Evolutionary conservation across 92 coral and sea anemone genomes (phyloP).

Genomic region (Heteractis magnifica): DNA sequence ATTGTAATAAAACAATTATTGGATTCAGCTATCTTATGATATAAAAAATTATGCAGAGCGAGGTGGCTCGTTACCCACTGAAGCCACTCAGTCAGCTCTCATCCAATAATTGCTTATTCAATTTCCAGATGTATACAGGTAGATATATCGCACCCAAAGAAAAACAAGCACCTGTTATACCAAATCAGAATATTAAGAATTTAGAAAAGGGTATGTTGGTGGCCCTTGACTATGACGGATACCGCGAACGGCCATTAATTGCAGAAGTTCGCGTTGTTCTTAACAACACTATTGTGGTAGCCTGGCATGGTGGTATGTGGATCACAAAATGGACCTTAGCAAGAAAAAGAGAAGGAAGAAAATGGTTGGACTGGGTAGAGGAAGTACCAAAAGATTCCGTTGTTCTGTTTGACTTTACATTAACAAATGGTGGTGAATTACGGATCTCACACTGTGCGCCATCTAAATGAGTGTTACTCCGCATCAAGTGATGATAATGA

Average conservation of each 20-base stretch:
- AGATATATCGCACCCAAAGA: constrained; percentile 10
- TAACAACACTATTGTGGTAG: constrained; percentile 12
- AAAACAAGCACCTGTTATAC: too few relatives aligned
- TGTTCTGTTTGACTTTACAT: constrained; percentile 33
- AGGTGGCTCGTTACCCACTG: too few relatives aligned
- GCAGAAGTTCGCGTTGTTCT: constrained; percentile 20
- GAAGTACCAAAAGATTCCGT: constrained; percentile 25
- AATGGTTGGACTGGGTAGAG: constrained; percentile 25
- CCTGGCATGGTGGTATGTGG: constrained; percentile 39
- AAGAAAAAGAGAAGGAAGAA: constrained; percentile 25
- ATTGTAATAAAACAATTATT: too few relatives aligned
- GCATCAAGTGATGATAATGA: neutral
- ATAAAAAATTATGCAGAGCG: too few relatives aligned
- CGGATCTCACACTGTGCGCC: constrained; percentile 19
- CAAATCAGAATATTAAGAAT: constrained; percentile 2
- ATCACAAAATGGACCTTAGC: constrained; percentile 20
- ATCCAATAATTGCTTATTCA: neutral
- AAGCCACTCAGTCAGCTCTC: too few relatives aligned
- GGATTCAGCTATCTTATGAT: too few relatives aligned
- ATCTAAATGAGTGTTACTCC: constrained; percentile 20
- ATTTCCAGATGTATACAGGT: constrained; percentile 31
- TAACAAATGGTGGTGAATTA: constrained; percentile 26
- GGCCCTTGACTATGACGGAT: constrained; percentile 29
- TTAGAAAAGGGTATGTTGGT: constrained; percentile 29
- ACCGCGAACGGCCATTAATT: constrained; percentile 24